Evolutionary conservation across 2,113 vertebrate species (phyloP).

Genomic region (Actenoides hombroni): DNA sequence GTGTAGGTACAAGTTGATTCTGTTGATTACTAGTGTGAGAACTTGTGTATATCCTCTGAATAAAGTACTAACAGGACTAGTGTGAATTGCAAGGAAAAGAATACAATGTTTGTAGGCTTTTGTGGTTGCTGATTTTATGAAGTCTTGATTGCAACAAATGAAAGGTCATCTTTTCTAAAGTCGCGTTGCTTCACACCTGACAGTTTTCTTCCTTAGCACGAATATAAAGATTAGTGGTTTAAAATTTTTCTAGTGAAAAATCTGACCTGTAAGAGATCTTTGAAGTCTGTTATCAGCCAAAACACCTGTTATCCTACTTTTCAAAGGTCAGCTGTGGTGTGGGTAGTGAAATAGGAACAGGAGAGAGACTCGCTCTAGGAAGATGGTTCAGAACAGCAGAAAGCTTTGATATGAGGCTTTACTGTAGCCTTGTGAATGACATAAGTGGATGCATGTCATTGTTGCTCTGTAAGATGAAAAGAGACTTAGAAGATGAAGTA

Average conservation of each 20-base stretch:
- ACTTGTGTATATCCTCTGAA: not conserved
- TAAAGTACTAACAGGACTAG: not conserved
- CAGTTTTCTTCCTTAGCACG: not conserved
- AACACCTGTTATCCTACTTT: not conserved
- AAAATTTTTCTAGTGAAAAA: not conserved
- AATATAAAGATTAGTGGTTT: not conserved
- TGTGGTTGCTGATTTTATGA: not conserved
- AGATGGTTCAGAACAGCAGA: not conserved
- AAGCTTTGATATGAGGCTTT: not conserved
- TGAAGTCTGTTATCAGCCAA: not conserved
- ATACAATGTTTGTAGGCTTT: not conserved
- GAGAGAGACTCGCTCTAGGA: not conserved
- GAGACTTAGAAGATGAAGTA: not conserved
- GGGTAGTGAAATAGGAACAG: not conserved
- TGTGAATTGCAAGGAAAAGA: not conserved
- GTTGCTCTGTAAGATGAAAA: not conserved
- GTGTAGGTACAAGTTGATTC: not conserved
- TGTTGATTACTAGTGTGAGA: not conserved
- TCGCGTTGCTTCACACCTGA: not conserved
- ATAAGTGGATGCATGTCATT: not conserved
- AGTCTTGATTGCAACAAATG: not conserved
- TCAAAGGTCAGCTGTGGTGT: not conserved
- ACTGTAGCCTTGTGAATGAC: not conserved
- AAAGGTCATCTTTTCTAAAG: not conserved
- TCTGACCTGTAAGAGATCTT: not conserved